Conservation (phyloP, 2,113 vertebrate species). For the Scomber japonicus region DNA sequence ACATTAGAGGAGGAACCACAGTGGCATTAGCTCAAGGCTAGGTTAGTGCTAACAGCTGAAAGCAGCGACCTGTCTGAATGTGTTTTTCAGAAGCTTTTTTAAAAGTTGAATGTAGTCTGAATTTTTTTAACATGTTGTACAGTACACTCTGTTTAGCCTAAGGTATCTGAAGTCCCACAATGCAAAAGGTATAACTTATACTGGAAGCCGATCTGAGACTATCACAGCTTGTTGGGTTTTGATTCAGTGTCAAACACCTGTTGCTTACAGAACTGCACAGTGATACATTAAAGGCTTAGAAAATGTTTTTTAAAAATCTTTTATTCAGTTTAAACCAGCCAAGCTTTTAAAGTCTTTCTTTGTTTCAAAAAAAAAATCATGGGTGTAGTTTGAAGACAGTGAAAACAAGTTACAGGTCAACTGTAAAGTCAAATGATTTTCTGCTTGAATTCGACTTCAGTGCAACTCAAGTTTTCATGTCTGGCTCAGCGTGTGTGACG, state of each 20-base stretch:
- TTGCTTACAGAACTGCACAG: neutral
- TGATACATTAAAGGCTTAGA: neutral
- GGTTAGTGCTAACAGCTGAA: constrained; percentile 22
- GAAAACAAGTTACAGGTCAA: no score
- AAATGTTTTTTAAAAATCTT: neutral
- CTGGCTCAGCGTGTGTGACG: no score
- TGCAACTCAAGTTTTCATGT: no score
- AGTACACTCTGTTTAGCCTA: neutral
- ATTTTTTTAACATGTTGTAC: constrained; percentile 8
- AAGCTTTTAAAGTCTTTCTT: neutral
- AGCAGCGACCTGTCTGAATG: constrained; percentile 15
- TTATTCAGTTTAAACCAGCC: neutral
- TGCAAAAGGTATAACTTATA: constrained; percentile 28
- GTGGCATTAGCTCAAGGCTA: constrained; percentile 24
- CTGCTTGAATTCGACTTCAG: no score
- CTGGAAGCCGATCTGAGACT: neutral
- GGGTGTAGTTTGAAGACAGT: no score
- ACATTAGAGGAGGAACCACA: constrained; percentile 1
- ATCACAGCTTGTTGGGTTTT: constrained; percentile 16
- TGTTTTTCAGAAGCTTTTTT: constrained; percentile 13
- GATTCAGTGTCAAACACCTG: constrained; percentile 6
- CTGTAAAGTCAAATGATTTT: no score
- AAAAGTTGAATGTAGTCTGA: constrained; percentile 22
- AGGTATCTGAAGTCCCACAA: constrained; percentile 36
- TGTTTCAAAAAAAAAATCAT: no score